Evolutionary conservation across 2,797 vertebrate genomes (phyloP).

Genomic region (Threskiornis aethiopicus): DNA sequence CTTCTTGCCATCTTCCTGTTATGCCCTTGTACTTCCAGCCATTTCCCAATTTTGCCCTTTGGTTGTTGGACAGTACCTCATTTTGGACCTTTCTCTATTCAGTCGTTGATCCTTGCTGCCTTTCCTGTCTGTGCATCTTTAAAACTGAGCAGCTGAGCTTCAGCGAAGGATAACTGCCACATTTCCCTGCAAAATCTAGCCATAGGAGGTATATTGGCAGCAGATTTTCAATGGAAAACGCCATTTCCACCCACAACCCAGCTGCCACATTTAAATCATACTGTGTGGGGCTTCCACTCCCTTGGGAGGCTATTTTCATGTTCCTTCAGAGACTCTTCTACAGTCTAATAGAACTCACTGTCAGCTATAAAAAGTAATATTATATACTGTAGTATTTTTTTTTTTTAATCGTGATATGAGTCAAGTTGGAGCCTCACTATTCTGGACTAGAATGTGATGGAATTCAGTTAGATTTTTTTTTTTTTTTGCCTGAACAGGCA

Average conservation of each 20-base stretch:
- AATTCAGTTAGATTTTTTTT: background rate
- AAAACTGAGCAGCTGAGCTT: slow-evolving; percentile 9
- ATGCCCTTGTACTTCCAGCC: background rate
- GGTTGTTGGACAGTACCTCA: background rate
- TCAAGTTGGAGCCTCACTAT: slow-evolving; percentile 7
- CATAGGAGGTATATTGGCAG: slow-evolving; percentile 39
- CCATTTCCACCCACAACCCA: slow-evolving; percentile 54
- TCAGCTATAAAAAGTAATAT: slow-evolving; percentile 44
- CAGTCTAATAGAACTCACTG: slow-evolving; percentile 47
- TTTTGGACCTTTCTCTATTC: background rate
- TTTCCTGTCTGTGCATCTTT: background rate
- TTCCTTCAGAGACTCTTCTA: slow-evolving; percentile 11
- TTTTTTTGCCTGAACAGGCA: background rate
- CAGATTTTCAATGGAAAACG: slow-evolving; percentile 44
- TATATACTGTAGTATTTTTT: slow-evolving; percentile 11
- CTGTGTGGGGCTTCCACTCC: slow-evolving; percentile 58
- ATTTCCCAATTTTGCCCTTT: background rate
- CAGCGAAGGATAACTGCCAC: background rate
- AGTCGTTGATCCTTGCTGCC: background rate
- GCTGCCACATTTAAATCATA: slow-evolving; percentile 50
- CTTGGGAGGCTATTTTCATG: slow-evolving; percentile 45
- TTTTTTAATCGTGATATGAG: background rate
- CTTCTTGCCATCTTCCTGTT: background rate
- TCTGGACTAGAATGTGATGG: background rate
- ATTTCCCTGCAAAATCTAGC: background rate